Percentiles rank a stretch among this genome's conserved stretches.
Conservation (phyloP, 2,888 invertebrate genomes). For the Diplolepis rosae region DNA sequence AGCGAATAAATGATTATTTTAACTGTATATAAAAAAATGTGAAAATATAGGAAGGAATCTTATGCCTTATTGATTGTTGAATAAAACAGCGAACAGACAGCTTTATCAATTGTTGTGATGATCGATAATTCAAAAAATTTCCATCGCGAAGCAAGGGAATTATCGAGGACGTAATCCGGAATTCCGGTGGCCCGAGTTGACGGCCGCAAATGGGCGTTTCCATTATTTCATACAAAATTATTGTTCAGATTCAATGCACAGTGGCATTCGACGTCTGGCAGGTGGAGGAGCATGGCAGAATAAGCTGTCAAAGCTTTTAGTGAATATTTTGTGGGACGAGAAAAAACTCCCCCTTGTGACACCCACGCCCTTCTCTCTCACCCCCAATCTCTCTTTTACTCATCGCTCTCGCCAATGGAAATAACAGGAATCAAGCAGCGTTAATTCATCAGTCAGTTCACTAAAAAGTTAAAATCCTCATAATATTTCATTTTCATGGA, state of each 20-base stretch:
- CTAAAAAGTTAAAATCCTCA: too few species aligned
- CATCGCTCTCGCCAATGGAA: neutral
- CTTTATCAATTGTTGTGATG: neutral
- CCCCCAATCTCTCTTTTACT: neutral
- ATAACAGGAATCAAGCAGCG: slow-evolving; percentile 3
- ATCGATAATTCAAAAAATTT: slow-evolving; percentile 48
- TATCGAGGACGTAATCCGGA: slow-evolving; percentile 60
- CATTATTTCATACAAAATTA: slow-evolving; percentile 59
- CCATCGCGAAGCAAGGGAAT: slow-evolving; percentile 48
- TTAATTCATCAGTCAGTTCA: too few species aligned
- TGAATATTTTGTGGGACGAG: slow-evolving; percentile 53
- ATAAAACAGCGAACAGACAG: neutral
- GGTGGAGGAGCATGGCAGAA: slow-evolving; percentile 56
- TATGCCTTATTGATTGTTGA: neutral
- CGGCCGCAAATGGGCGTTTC: slow-evolving; percentile 43
- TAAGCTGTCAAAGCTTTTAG: slow-evolving; percentile 66
- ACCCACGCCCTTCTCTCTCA: slow-evolving; percentile 1
- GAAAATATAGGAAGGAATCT: too few species aligned
- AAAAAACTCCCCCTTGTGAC: slow-evolving; percentile 9
- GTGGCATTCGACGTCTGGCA: slow-evolving; percentile 60
- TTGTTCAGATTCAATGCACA: slow-evolving; percentile 66
- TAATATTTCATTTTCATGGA: too few species aligned
- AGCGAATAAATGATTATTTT: too few species aligned
- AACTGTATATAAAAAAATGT: too few species aligned
- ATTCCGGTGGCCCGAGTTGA: slow-evolving; percentile 47